Evolutionary conservation across 2,113 vertebrate species (phyloP).

Genomic region (Hassar affinis): DNA sequence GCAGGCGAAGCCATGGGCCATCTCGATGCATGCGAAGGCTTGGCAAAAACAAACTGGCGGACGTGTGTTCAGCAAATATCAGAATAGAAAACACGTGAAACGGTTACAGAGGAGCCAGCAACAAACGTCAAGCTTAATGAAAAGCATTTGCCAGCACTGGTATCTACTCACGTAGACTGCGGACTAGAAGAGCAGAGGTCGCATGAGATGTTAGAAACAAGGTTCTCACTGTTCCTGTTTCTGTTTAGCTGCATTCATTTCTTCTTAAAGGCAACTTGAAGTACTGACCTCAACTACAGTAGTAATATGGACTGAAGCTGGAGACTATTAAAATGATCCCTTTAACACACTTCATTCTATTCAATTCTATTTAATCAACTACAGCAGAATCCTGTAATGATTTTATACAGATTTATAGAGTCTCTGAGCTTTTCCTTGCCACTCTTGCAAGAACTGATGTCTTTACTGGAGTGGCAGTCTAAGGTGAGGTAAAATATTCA

Average conservation of each 20-base stretch:
- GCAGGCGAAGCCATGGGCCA: conserved; percentile 33
- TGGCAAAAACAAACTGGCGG: conserved; percentile 25
- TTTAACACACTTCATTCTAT: background rate
- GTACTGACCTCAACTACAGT: background rate
- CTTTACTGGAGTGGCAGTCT: background rate
- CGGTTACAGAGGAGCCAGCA: conserved; percentile 22
- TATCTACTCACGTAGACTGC: conserved; percentile 30
- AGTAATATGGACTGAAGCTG: background rate
- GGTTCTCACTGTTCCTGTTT: background rate
- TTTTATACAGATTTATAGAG: background rate
- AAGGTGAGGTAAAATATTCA: background rate
- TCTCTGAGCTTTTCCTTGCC: background rate
- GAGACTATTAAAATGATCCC: background rate
- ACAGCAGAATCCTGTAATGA: background rate
- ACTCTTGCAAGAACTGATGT: background rate
- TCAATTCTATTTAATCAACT: background rate
- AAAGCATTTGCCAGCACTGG: conserved; percentile 33
- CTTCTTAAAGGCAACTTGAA: background rate
- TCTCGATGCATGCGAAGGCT: conserved; percentile 24
- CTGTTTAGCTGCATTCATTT: conserved; percentile 1
- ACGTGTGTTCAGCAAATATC: conserved; percentile 21
- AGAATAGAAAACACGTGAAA: conserved; percentile 43
- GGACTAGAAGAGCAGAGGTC: conserved; percentile 15
- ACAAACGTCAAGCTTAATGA: conserved; percentile 40
- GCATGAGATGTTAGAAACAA: conserved; percentile 27